Conservation (phyloP, 2,888 invertebrate species). For the Spilarctia lutea region DNA sequence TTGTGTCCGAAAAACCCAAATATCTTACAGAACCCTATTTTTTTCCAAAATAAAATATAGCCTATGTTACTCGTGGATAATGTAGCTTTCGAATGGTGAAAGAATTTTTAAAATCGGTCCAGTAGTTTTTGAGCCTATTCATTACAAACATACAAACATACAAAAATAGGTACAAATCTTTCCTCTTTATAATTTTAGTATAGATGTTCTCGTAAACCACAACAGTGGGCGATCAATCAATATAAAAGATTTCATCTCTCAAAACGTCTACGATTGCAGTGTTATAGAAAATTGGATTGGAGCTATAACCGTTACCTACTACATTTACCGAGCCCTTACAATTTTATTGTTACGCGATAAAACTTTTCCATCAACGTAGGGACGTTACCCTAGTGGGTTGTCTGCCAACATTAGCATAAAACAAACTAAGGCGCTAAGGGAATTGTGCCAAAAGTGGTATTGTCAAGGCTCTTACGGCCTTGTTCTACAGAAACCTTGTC, state of each 20-base stretch:
- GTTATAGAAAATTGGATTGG: constrained; percentile 64
- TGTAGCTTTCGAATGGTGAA: no score
- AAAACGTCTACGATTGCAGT: constrained; percentile 52
- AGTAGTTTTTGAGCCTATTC: no score
- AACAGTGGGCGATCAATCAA: constrained; percentile 62
- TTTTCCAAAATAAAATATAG: no score
- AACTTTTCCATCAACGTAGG: constrained; percentile 36
- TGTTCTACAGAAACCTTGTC: constrained; percentile 28
- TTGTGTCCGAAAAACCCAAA: no score
- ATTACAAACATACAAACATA: no score
- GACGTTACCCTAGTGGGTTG: constrained; percentile 26
- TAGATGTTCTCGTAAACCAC: constrained; percentile 48
- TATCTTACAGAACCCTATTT: no score
- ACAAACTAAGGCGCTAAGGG: constrained; percentile 24
- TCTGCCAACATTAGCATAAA: constrained; percentile 45
- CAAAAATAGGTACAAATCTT: no score
- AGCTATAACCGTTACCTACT: constrained; percentile 42
- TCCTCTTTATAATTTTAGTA: no score
- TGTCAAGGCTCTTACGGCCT: constrained; percentile 43
- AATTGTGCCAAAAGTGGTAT: constrained; percentile 43
- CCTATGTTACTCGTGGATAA: no score
- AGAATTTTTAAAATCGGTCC: no score
- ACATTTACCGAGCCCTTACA: constrained; percentile 37
- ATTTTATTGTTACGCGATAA: constrained; percentile 36
- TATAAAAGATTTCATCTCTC: constrained; percentile 55